Evolutionary conservation across 1,140 invertebrate species (phyloP), one percentile per base, ranked within the genome.

Genomic region (Maniola jurtina): DNA sequence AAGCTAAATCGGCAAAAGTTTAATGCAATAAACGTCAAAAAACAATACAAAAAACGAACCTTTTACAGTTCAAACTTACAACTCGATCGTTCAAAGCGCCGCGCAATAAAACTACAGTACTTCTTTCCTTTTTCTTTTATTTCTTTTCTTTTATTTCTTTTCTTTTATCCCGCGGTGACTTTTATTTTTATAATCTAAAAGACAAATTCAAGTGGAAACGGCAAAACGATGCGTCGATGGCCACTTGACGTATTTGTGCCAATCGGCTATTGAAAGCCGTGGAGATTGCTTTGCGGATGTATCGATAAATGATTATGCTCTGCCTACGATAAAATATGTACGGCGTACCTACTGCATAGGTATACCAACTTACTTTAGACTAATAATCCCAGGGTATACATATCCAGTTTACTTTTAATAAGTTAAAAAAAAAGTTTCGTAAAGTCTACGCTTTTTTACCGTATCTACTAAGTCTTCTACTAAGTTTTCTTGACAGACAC

Each of bases 161-260:
- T 59, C 64, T 57, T 65, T 48, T 60, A 60, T 59, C 64, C 42
- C 5, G 14, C 57, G 40, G 40, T 62, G 47, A 52, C 38, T 60
- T 66, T 66, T 66, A 61, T 61, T 66, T 66, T 66, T 66, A 60
- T 68, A 64, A 66, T 66, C 55, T 52, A 45, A 64, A 69, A 65
- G 72, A 74, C 70, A 70, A 72, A 68, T 66, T 68, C 65, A 70
- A 67, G 40, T 67, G 47, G 67, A 68, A 45, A 54, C 56, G 57
- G 60, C 57, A 36, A 75, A 25, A 57, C 47, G 59, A 58, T 63
- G 68, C 59, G 58, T 57, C 63, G 61, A 59, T 62, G 64, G 40
- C 61, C 66, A 68, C 56, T 71, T 73, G 75, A 75, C 73, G 71
- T 77, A 75, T 75, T 68, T 77, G 67, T 77, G 70, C 66, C 72